These are phyloP conservation scores for Pelobates fuscus DNA, from an alignment of 2,113 vertebrate genomes.

Conservation along the genomic window DNA sequence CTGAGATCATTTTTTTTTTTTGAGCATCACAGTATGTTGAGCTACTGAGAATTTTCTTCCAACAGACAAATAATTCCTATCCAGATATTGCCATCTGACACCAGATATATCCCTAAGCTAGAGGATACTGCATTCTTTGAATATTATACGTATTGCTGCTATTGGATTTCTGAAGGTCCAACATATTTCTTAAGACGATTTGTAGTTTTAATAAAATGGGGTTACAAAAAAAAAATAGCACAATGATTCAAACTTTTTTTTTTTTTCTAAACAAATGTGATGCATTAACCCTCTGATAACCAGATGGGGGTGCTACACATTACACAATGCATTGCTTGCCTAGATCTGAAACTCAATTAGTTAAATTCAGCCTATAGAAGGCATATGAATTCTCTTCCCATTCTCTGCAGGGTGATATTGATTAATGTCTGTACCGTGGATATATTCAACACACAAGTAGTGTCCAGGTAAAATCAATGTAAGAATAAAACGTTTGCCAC, in stretches of 20 bases:
- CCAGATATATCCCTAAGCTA: background rate
- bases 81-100: background rate
- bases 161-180: too few species aligned
- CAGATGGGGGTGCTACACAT: too few species aligned
- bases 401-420: conserved; percentile 45
- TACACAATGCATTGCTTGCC: background rate
- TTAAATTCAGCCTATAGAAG: background rate
- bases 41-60: background rate
- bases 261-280: too few species aligned
- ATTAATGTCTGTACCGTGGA: conserved; percentile 47
- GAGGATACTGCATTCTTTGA: background rate
- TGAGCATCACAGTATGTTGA: conserved; percentile 27
- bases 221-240: background rate
- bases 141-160: too few species aligned
- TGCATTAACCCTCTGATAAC: too few species aligned
- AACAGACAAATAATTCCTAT: background rate
- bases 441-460: conserved; percentile 45
- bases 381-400: background rate
- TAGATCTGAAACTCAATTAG: background rate
- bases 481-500: conserved; percentile 46
- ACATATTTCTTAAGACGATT: too few species aligned
- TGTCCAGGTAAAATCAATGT: conserved; percentile 49
- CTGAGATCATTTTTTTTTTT: conserved; percentile 18
- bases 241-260: too few species aligned
- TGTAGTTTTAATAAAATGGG: background rate